Evolutionary conservation across 2,113 vertebrate genomes (phyloP).

Genomic region (Collichthys lucidus): DNA sequence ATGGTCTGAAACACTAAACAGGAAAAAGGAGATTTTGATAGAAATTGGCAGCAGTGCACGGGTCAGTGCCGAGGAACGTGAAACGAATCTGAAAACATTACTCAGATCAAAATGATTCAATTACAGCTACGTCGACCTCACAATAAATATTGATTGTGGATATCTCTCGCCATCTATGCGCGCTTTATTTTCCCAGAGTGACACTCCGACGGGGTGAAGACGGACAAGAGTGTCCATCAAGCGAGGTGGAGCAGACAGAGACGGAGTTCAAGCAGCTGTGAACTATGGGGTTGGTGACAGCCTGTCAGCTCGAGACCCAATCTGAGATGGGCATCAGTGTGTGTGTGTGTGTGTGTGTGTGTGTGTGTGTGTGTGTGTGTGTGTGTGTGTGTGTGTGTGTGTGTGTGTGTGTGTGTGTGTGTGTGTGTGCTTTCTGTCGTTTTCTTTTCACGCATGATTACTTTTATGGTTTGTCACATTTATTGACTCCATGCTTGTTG

Average conservation of each 20-base stretch:
- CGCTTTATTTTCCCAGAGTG: slow-evolving; percentile 30
- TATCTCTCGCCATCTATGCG: neutral
- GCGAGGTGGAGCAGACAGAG: slow-evolving; percentile 16
- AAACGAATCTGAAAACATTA: neutral
- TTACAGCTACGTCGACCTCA: slow-evolving; percentile 10
- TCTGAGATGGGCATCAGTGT: neutral
- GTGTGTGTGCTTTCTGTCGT: neutral
- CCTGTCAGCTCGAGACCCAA: slow-evolving; percentile 41
- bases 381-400: too few relatives aligned
- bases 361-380: neutral
- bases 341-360: neutral
- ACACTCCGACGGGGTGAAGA: neutral
- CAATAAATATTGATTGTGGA: slow-evolving; percentile 22
- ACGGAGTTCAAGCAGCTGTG: slow-evolving; percentile 40
- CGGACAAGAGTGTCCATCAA: slow-evolving; percentile 48
- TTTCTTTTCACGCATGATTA: neutral
- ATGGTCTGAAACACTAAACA: neutral
- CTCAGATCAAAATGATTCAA: neutral
- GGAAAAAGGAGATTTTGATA: neutral
- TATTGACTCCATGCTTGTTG: too few relatives aligned
- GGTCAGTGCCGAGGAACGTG: neutral
- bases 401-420: too few relatives aligned
- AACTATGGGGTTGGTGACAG: slow-evolving; percentile 17
- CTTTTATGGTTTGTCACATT: neutral
- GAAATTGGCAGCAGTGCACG: neutral